Evolutionary conservation across 2,888 invertebrate genomes (phyloP).

Genomic region (Danaus chrysippus): DNA sequence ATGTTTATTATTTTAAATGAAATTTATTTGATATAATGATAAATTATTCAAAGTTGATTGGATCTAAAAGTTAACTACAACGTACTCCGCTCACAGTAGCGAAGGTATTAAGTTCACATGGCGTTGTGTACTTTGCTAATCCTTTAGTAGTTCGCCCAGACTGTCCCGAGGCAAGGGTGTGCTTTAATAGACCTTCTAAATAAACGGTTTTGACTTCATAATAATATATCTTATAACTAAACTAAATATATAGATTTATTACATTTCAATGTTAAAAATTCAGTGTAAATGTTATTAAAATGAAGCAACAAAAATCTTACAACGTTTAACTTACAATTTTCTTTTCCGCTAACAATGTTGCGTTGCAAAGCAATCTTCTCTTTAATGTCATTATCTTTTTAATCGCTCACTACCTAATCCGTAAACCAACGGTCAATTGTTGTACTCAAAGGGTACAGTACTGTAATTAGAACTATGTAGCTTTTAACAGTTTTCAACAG

Average conservation of each 20-base stretch:
- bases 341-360: not conserved
- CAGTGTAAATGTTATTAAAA: not conserved
- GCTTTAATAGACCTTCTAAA: conserved; percentile 31
- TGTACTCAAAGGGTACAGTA: conserved; percentile 47
- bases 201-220: not conserved
- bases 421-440: conserved; percentile 16
- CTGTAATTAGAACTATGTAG: conserved; percentile 52
- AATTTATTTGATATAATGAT: not conserved
- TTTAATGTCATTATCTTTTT: conserved; percentile 4
- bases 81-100: conserved; percentile 26
- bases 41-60: not conserved
- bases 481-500: conserved; percentile 43
- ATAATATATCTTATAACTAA: too few species aligned
- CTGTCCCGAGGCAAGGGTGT: conserved; percentile 42
- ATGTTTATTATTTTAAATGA: not conserved
- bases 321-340: not conserved
- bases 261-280: not conserved
- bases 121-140: conserved; percentile 63
- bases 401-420: not conserved
- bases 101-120: conserved; percentile 50
- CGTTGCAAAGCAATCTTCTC: not conserved
- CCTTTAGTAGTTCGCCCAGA: conserved; percentile 49
- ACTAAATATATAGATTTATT: too few species aligned
- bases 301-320: not conserved
- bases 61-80: conserved; percentile 1